Conservation (phyloP, 1,140 invertebrate genomes). For the Bactericera cockerelli region DNA sequence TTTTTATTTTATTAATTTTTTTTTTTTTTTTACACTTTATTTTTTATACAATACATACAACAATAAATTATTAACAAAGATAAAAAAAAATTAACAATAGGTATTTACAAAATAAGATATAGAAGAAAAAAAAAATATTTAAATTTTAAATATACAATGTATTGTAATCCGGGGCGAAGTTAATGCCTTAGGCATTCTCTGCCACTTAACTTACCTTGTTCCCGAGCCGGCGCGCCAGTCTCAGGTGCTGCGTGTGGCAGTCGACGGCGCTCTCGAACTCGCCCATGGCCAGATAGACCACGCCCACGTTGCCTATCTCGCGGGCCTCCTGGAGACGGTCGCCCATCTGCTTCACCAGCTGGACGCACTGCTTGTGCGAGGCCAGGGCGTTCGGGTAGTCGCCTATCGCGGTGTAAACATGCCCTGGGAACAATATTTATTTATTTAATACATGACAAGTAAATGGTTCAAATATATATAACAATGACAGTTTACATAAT, state of each 20-base stretch:
- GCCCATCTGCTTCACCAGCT: conserved; percentile 84
- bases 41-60: no score
- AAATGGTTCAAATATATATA: no score
- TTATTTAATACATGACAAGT: conserved; percentile 73
- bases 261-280: conserved; percentile 91
- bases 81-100: no score
- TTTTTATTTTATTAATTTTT: no score
- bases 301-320: conserved; percentile 92
- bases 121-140: no score
- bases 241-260: conserved; percentile 86
- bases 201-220: conserved; percentile 70
- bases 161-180: no score
- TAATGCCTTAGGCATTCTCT: no score
- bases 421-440: conserved; percentile 77
- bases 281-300: conserved; percentile 89
- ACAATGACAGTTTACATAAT: no score
- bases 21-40: no score
- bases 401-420: conserved; percentile 91
- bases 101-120: no score
- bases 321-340: conserved; percentile 81
- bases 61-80: no score
- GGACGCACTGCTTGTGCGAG: conserved; percentile 91
- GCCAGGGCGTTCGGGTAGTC: conserved; percentile 90
- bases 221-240: conserved; percentile 70
- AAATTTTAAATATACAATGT: no score